phyloP scores from a whole-genome alignment of 2,797 vertebrate genomes.

The Jordanella pulchra region DNA sequence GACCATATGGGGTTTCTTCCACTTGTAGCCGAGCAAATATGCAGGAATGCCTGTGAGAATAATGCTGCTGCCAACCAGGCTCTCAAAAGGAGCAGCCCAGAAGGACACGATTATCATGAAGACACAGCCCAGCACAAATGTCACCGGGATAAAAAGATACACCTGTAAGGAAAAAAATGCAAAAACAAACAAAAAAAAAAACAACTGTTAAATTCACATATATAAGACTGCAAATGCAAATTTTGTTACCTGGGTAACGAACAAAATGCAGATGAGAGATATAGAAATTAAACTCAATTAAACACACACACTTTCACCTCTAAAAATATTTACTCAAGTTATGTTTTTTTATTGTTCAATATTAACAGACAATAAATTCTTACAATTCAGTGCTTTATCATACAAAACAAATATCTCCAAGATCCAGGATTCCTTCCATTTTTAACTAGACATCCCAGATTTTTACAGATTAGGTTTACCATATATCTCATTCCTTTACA shows the following conservation, averaged over 20 bases:
- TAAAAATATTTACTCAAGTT: background rate
- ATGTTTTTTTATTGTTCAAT: background rate
- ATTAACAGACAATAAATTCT: background rate
- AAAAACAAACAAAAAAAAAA: background rate
- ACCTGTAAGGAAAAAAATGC: slow-evolving; percentile 53
- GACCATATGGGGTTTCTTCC: slow-evolving; percentile 78
- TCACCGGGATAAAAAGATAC: slow-evolving; percentile 67
- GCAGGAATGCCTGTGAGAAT: slow-evolving; percentile 81
- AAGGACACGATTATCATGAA: slow-evolving; percentile 83
- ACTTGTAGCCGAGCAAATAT: slow-evolving; percentile 81
- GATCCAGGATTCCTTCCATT: background rate
- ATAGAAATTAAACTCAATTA: too few relatives aligned
- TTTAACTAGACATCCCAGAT: background rate
- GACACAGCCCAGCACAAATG: slow-evolving; percentile 77
- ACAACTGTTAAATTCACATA: background rate
- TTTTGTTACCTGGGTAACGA: background rate
- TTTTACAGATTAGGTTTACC: too few relatives aligned
- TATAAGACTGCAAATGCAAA: background rate
- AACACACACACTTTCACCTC: background rate
- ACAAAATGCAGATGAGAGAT: background rate
- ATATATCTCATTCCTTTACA: background rate
- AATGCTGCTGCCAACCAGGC: slow-evolving; percentile 73
- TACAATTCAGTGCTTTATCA: background rate
- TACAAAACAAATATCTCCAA: background rate
- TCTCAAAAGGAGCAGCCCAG: slow-evolving; percentile 80